Percentiles rank a stretch among this genome's conserved stretches.
phyloP scores from a whole-genome alignment of 2,797 vertebrate genomes.

The Ctenosaura bakeri region DNA sequence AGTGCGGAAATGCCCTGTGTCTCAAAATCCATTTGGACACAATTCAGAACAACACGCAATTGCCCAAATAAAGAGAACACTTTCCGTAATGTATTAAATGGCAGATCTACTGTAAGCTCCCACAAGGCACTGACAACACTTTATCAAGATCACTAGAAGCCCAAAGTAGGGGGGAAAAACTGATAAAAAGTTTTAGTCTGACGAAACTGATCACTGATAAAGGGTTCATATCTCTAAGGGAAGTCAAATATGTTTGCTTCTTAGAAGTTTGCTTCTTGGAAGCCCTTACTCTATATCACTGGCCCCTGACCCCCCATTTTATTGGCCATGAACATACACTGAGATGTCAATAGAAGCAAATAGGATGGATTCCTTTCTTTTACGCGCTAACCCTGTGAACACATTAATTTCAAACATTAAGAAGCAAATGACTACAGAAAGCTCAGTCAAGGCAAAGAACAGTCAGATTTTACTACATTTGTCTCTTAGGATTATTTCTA shows the following conservation, averaged over 20 bases:
- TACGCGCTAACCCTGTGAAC: constrained; percentile 52
- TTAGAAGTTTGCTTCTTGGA: not conserved
- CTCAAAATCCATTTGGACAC: not conserved
- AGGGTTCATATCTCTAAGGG: constrained; percentile 58
- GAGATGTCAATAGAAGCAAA: constrained; percentile 47
- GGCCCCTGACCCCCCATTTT: constrained; percentile 33
- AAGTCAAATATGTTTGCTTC: not conserved
- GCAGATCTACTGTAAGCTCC: constrained; percentile 62
- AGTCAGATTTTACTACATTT: not conserved
- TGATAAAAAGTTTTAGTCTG: constrained; percentile 71
- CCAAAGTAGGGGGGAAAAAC: not conserved
- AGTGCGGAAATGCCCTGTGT: no score
- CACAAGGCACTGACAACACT: constrained; percentile 51
- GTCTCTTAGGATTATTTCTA: not conserved
- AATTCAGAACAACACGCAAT: not conserved
- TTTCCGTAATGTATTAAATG: not conserved
- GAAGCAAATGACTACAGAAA: constrained; percentile 52
- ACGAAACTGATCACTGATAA: constrained; percentile 64
- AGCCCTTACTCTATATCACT: not conserved
- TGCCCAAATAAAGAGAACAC: not conserved
- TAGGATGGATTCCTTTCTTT: constrained; percentile 50
- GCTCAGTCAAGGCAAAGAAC: constrained; percentile 32
- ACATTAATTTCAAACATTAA: constrained; percentile 34
- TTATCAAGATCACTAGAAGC: constrained; percentile 55
- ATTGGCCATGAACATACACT: constrained; percentile 52